Evolutionary conservation across 2,797 vertebrate species (phyloP), one percentile per base, ranked within the genome.

Genomic region (Pogoniulus pusillus): DNA sequence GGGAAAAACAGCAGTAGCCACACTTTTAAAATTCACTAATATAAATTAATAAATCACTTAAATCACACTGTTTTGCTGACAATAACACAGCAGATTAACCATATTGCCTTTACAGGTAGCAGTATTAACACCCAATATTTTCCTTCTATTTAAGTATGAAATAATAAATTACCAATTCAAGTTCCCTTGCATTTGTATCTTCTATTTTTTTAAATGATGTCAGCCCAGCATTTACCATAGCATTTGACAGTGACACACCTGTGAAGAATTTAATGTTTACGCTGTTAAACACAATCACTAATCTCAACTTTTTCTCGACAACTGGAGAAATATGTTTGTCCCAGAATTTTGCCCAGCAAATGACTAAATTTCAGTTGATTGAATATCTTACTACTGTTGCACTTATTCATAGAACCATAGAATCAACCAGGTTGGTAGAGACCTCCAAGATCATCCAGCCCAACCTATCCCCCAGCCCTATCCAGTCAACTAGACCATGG

Each of bases 191-290:
- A 81, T 99, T 98, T 91, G 89, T 98, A 91, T 98, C 97, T 97
- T 99, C 98, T 96, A 99, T 99, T 98, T 98, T 99, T 97, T 96
- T 98, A 96, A 99, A 99, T 32, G 98, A 98, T 23, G 98, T 99
- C 93, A 99, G 98, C 54, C 99, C 99, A 94, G 99, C 98, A 89
- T 99, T 99, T 90, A 99, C 98, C 98, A 99, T 99, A 65, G 98
- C 98, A 77, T 98, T 98, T 65, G 99, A 99, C 69, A 99, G 93
- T 22, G 98, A 97, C 77, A 99, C 96, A 79, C 99, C 99, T 99
- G 95, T 95, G 95, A 94, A 93, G 97, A 96, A 96, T 70, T 79
- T 29, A 73, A 82, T 16, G 74, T 84, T 75, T 57, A 95, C 76
- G 70, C 12, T 76, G 27, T 57, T 93, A 83, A 92, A 78, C 47